Percentiles rank a stretch among this genome's conserved stretches.
Evolutionary conservation across 1,140 invertebrate species (phyloP).

Genomic region (Sweltsa coloradensis): DNA sequence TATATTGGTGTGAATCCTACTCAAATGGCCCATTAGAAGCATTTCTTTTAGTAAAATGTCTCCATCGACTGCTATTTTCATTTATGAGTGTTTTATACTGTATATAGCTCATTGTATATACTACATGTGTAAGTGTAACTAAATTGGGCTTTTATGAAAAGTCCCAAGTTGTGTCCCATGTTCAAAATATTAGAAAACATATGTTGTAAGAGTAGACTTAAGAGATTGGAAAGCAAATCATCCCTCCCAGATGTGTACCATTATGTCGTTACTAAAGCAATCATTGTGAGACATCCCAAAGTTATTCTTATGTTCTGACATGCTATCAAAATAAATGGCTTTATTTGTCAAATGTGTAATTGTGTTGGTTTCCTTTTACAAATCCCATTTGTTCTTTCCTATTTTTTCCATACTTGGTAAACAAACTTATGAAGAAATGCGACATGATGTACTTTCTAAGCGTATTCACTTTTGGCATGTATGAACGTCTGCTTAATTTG

Average conservation of each 20-base stretch:
- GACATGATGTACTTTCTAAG: too few relatives aligned
- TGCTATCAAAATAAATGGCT: slow-evolving; percentile 10
- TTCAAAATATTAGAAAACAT: too few relatives aligned
- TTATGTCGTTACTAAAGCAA: background rate
- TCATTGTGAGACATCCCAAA: slow-evolving; percentile 5
- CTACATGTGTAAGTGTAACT: slow-evolving; percentile 9
- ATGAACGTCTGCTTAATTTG: too few relatives aligned
- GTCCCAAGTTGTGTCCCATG: too few relatives aligned
- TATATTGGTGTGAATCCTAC: too few relatives aligned
- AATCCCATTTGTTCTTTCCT: too few relatives aligned
- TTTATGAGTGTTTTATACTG: slow-evolving; percentile 14
- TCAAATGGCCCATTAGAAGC: too few relatives aligned
- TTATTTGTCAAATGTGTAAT: slow-evolving; percentile 14
- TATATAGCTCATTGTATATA: slow-evolving; percentile 12
- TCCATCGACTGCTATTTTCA: slow-evolving; percentile 10
- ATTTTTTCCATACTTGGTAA: too few relatives aligned
- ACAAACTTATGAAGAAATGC: too few relatives aligned
- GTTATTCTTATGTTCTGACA: slow-evolving; percentile 1
- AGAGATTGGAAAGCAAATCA: background rate
- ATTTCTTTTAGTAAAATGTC: background rate
- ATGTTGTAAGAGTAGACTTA: background rate
- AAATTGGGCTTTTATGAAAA: slow-evolving; percentile 2
- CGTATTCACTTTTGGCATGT: too few relatives aligned
- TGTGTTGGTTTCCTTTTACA: too few relatives aligned
- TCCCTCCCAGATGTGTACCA: slow-evolving; percentile 7